A percentile compares a stretch with the other conserved stretches of the same genome.
Conservation (phyloP, 2,797 vertebrate genomes). For the Phoeniculus purpureus region DNA sequence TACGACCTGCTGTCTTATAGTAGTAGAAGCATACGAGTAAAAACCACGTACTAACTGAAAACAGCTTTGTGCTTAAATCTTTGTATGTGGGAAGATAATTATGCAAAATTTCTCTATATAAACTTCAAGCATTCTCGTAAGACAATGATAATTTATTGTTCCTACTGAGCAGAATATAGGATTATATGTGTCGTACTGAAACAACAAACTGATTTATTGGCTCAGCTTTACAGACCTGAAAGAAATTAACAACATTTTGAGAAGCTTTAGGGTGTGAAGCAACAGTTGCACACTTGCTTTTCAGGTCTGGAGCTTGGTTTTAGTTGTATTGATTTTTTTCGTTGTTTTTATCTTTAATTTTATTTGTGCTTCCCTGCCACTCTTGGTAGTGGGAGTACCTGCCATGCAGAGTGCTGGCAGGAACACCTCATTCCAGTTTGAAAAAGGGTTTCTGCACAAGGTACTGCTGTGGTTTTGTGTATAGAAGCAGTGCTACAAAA, state of each 20-base stretch:
- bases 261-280: neutral
- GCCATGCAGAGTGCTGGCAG: neutral
- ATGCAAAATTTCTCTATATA: slow-evolving; percentile 4
- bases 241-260: neutral
- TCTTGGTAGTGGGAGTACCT: neutral
- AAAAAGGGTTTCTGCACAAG: neutral
- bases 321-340: neutral
- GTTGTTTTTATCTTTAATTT: neutral
- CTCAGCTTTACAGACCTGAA: neutral
- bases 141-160: neutral
- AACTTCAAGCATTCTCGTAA: neutral
- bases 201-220: neutral
- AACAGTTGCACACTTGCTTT: neutral
- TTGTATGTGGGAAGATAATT: neutral
- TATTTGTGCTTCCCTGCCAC: neutral
- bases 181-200: neutral
- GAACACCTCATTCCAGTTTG: neutral
- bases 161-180: neutral
- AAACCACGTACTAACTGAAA: neutral
- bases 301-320: neutral
- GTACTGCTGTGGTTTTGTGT: neutral
- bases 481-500: neutral
- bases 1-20: neutral
- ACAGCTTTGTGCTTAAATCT: neutral
- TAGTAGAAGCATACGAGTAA: neutral